Conservation (phyloP, 2,797 vertebrate genomes). For the Lithobates pipiens region DNA sequence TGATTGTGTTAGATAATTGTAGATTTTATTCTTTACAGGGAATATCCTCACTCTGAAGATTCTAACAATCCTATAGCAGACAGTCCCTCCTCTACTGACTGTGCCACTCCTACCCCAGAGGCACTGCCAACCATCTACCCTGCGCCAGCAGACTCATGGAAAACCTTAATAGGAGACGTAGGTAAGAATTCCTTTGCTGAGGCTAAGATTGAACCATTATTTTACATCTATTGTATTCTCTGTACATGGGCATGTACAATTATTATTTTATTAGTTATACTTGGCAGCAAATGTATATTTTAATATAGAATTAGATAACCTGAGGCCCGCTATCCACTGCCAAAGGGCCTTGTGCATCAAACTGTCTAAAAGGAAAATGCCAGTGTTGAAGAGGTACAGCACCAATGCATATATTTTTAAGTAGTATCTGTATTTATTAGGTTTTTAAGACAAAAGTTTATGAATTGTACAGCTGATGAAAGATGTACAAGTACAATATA, state of each 20-base stretch:
- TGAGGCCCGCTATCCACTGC: neutral
- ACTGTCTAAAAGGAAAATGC: too few relatives aligned
- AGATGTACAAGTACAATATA: too few relatives aligned
- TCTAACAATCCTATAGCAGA: slow-evolving; percentile 70
- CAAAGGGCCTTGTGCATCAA: too few relatives aligned
- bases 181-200: slow-evolving; percentile 66
- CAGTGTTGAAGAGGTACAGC: too few relatives aligned
- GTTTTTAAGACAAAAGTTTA: too few relatives aligned
- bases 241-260: neutral
- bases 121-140: slow-evolving; percentile 73
- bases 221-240: neutral
- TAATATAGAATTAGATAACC: too few relatives aligned
- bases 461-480: too few relatives aligned
- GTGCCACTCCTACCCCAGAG: slow-evolving; percentile 68
- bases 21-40: slow-evolving; percentile 59
- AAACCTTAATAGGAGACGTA: slow-evolving; percentile 80
- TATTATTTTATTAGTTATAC: too few relatives aligned
- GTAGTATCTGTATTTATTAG: too few relatives aligned
- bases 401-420: too few relatives aligned
- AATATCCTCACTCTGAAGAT: slow-evolving; percentile 69
- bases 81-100: slow-evolving; percentile 67
- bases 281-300: too few relatives aligned
- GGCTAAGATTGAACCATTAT: neutral
- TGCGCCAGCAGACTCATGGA: slow-evolving; percentile 80
- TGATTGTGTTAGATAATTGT: neutral